Conservation (phyloP, 2,888 invertebrate genomes). For the Suillia variegata region DNA sequence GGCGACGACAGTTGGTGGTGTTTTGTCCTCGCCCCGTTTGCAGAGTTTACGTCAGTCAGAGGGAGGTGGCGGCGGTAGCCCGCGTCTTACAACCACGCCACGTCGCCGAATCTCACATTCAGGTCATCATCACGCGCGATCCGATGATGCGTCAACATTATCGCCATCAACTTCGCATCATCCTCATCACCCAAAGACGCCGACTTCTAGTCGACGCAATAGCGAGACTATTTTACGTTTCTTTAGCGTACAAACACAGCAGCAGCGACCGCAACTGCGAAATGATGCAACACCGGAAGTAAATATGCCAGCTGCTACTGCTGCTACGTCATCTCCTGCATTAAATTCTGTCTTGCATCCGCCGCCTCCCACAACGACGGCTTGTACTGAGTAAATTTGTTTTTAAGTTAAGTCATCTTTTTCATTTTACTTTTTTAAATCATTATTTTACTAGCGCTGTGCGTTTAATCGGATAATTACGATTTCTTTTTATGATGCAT, state of each 20-base stretch:
- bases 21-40: conserved; percentile 51
- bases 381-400: background rate
- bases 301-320: conserved; percentile 24
- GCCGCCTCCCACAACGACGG: too few species aligned
- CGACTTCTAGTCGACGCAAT: conserved; percentile 57
- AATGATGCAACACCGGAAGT: conserved; percentile 20
- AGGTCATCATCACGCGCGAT: conserved; percentile 25
- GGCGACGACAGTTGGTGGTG: conserved; percentile 24
- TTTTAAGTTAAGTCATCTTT: background rate
- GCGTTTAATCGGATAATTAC: too few species aligned
- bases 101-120: conserved; percentile 49
- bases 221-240: conserved; percentile 59
- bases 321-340: conserved; percentile 15
- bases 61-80: too few species aligned
- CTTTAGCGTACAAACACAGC: conserved; percentile 50
- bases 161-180: conserved; percentile 33
- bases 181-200: conserved; percentile 51
- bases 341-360: conserved; percentile 1
- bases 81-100: conserved; percentile 41
- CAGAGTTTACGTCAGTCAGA: conserved; percentile 51
- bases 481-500: too few species aligned
- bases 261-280: conserved; percentile 27
- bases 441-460: background rate
- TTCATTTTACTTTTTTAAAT: background rate
- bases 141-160: too few species aligned